Conservation (phyloP, 2,797 vertebrate species). For the Anableps anableps region DNA sequence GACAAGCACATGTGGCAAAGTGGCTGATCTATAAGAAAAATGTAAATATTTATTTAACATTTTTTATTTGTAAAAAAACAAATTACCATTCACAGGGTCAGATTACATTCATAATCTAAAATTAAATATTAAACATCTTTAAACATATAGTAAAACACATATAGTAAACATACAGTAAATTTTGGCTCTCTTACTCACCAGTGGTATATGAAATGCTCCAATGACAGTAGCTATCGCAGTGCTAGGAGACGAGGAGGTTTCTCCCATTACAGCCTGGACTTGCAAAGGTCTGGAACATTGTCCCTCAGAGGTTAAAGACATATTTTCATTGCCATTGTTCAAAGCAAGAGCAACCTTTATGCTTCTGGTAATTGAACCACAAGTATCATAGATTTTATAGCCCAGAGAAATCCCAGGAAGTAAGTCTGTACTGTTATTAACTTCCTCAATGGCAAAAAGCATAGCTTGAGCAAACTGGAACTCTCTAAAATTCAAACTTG, state of each 20-base stretch:
- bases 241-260: constrained; percentile 73
- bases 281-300: constrained; percentile 63
- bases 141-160: background rate
- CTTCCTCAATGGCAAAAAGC: constrained; percentile 79
- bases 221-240: constrained; percentile 73
- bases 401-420: constrained; percentile 74
- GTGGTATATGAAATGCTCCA: constrained; percentile 75
- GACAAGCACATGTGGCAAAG: constrained; percentile 79
- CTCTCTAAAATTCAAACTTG: constrained; percentile 76
- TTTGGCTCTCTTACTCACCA: constrained; percentile 55
- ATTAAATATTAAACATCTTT: background rate
- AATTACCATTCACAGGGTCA: background rate
- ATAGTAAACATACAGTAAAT: background rate
- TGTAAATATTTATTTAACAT: background rate
- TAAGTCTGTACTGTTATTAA: constrained; percentile 76
- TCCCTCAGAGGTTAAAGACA: background rate
- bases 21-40: constrained; percentile 68
- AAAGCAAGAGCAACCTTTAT: constrained; percentile 70
- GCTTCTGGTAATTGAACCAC: constrained; percentile 67
- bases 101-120: background rate
- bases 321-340: constrained; percentile 59
- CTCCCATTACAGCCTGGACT: constrained; percentile 77
- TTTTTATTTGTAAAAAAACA: background rate
- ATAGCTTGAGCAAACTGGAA: constrained; percentile 77
- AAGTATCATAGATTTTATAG: constrained; percentile 74